Evolutionary conservation across 1,140 invertebrate genomes (phyloP), one percentile per base, ranked within the genome.

Genomic region (Brachionus angularis): DNA sequence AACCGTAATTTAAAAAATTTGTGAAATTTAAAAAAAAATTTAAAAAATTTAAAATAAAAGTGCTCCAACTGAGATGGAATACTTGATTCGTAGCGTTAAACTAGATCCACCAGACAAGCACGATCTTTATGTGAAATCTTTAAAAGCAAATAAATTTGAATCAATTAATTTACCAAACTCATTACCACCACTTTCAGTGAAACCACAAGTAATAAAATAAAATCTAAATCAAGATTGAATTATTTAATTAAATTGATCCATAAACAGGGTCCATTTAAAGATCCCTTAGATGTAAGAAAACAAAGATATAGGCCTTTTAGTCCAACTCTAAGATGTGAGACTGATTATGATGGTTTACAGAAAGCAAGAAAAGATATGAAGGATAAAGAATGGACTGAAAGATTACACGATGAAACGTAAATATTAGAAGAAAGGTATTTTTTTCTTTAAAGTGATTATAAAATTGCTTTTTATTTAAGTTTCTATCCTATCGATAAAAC

Each of bases 231-330:
- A 42, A 42, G 16, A 42, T 42, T 16, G 39, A 10, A 16, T 42
- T 16, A 16, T 16, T n/a, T n/a, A n/a, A n/a, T n/a, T n/a, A n/a
- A n/a, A n/a, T n/a, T n/a, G n/a, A n/a, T n/a, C n/a, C 7, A 33
- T 10, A 29, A 74, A 10, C 21, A 82, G 80, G 81, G 81, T 50
- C 81, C 81, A 64, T 82, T 82, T 75, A 73, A 77, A 53, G 75
- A 79, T 8, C 79, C 80, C 39, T 58, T 67, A 25, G 77, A 78
- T 5, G 80, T 82, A 5, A 78, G 79, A 74, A 75, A 76, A 27
- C 79, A 81, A 73, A 52, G 81, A n/a, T 81, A 81, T 75, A 79
- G 78, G 62, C 74, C 75, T 18, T 80, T 80, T 74, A 75, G 81
- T 71, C 80, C 78, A 14, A 74, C 76, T 8, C 73, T 82, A 33